Evolutionary conservation across 2,797 vertebrate species (phyloP), one percentile per base, ranked within the genome.

Genomic region (Erpetoichthys calabaricus): DNA sequence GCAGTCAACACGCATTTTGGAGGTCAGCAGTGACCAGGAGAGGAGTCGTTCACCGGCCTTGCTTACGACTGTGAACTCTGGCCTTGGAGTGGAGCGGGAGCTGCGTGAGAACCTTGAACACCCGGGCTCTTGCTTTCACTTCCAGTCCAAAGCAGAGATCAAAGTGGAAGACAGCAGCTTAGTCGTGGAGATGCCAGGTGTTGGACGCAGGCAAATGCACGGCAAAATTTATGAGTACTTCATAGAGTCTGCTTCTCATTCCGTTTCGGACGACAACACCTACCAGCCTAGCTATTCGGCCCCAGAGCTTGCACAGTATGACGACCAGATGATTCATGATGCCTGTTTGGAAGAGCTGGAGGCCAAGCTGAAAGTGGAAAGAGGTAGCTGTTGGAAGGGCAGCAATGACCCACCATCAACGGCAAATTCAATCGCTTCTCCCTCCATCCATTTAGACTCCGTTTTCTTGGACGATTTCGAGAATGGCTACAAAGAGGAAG

Each of bases 221-320:
- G 81, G 91, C 46, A 97, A 91, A 65, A 86, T 94, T 64, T 96
- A 96, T 0, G 82, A 94, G 51, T 92, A 91, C 67, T 90, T 75
- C 0, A 69, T 91, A 3, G 84, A 91, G 63, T 89, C 89, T 0
- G 71, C 68, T 5, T 93, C 91, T 2, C 81, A 78, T 45, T 85
- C 80, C 0, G 45, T 82, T 55, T 80, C 63, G 1, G 74, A 76
- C 58, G 64, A 63, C 7, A 79, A 2, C 25, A 68, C 45, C n/a
- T 49, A 3, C 44, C 45, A 56, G 7, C 49, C 42, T 47, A 50
- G 1, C 8, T 6, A 9, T 46, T 1, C 57, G 47, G n/a, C 57
- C 58, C 5, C 53, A 0, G 1, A 58, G 4, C 65, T 56, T 51
- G 49, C 4, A 55, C 41, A 53, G 0, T 45, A 1, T 0, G 51